Evolutionary conservation across 2,797 vertebrate genomes (phyloP).

Genomic region (Muscicapa striata): DNA sequence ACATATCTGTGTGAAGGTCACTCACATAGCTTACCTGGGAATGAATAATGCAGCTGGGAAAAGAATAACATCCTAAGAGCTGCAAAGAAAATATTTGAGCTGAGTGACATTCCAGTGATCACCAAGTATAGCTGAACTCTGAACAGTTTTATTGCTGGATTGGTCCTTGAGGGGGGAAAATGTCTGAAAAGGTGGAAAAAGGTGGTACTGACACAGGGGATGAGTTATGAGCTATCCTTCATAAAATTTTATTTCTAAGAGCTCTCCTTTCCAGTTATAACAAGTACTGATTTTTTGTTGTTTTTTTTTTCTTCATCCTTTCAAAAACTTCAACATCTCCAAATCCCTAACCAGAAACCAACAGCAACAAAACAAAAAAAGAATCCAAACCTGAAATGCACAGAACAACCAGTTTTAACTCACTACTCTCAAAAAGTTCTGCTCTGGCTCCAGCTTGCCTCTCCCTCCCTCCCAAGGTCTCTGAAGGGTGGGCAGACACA

Average conservation of each 20-base stretch:
- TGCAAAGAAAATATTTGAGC: background rate
- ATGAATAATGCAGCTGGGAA: background rate
- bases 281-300: background rate
- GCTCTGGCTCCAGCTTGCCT: background rate
- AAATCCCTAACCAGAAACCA: background rate
- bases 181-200: background rate
- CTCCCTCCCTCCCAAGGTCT: background rate
- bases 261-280: background rate
- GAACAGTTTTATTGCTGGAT: background rate
- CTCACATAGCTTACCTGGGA: background rate
- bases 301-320: background rate
- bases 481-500: background rate
- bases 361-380: background rate
- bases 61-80: background rate
- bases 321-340: background rate
- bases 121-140: background rate
- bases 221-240: background rate
- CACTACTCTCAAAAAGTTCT: background rate
- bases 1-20: background rate
- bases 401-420: background rate
- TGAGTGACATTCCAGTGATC: background rate
- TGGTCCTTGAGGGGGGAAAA: background rate
- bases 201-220: background rate
- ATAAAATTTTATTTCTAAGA: background rate
- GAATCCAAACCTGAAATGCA: accelerated